These are phyloP conservation scores for Chaunax sp. DNA, from an alignment of 2,797 vertebrate species.

Conservation along the genomic window DNA sequence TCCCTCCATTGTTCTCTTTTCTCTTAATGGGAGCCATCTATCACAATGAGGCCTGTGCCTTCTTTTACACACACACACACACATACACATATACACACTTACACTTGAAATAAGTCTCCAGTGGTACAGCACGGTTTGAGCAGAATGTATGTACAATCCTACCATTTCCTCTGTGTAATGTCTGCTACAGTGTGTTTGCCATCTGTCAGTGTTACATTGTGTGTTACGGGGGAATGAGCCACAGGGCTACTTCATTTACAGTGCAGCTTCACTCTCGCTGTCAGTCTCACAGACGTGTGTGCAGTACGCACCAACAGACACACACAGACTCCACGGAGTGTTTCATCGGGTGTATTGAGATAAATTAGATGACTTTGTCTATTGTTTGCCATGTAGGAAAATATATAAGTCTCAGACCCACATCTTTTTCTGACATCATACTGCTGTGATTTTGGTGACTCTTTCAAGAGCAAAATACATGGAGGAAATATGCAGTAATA, in stretches of 20 bases:
- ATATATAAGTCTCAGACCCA: slow-evolving; percentile 3
- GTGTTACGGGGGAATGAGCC: slow-evolving; percentile 31
- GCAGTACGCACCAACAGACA: neutral
- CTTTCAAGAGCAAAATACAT: neutral
- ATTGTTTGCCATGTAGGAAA: slow-evolving; percentile 37
- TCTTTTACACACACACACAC: slow-evolving; percentile 19
- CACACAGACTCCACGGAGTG: slow-evolving; percentile 3
- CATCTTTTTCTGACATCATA: too few relatives aligned
- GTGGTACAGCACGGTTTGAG: slow-evolving; percentile 30
- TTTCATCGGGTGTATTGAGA: slow-evolving; percentile 44
- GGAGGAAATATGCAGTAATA: neutral
- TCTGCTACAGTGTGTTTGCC: slow-evolving; percentile 23
- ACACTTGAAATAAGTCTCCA: slow-evolving; percentile 33
- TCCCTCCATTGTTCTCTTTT: slow-evolving; percentile 29
- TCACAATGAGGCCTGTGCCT: slow-evolving; percentile 49
- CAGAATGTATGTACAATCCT: slow-evolving; percentile 31
- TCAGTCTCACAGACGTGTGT: slow-evolving; percentile 11
- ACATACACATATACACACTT: slow-evolving; percentile 20
- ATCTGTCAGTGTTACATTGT: slow-evolving; percentile 33
- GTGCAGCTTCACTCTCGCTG: neutral
- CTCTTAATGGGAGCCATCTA: slow-evolving; percentile 61
- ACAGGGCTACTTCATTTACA: slow-evolving; percentile 31
- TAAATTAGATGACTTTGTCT: slow-evolving; percentile 52
- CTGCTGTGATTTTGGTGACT: neutral
- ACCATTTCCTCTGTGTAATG: slow-evolving; percentile 44